Evolutionary conservation across 1,140 invertebrate species (phyloP).

Genomic region (Drosophila burlai): DNA sequence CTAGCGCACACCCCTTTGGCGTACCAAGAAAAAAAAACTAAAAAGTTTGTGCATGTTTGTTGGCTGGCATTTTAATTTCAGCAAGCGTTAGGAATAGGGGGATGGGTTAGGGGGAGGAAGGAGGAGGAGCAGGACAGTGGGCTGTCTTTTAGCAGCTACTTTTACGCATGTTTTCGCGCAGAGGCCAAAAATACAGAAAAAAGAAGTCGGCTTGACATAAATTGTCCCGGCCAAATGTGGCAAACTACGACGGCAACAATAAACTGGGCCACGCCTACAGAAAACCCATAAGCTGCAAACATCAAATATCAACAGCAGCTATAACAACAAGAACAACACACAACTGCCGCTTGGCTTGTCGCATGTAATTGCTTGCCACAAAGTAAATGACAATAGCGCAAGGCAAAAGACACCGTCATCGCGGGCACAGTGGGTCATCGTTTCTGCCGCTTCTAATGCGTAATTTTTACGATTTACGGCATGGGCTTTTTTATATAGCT

Average conservation of each 20-base stretch:
- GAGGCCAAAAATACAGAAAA: conserved; percentile 2
- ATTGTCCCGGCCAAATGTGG: conserved; percentile 77
- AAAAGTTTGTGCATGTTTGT: conserved; percentile 56
- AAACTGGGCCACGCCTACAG: conserved; percentile 77
- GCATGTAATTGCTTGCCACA: conserved; percentile 78
- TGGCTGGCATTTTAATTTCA: conserved; percentile 63
- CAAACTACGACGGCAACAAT: conserved; percentile 62
- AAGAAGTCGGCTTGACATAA: conserved; percentile 74
- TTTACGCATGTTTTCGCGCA: conserved; percentile 82
- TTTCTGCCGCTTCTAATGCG: background rate
- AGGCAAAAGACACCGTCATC: conserved; percentile 43
- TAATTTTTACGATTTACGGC: background rate
- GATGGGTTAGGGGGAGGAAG: background rate
- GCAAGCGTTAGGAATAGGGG: conserved; percentile 31
- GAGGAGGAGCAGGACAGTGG: conserved; percentile 2
- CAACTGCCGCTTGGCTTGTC: conserved; percentile 67
- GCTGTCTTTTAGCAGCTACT: conserved; percentile 63
- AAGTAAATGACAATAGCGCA: conserved; percentile 78
- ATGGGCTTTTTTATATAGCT: background rate
- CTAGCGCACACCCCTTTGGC: conserved; percentile 35
- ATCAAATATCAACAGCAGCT: conserved; percentile 63
- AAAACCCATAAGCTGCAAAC: conserved; percentile 55
- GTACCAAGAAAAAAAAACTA: conserved; percentile 10
- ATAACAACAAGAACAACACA: conserved; percentile 35
- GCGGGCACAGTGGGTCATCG: conserved; percentile 53